A percentile compares a stretch with the other conserved stretches of the same genome.
Evolutionary conservation across 1,140 invertebrate genomes (phyloP).

Genomic region (Aphelinus atriplicis): DNA sequence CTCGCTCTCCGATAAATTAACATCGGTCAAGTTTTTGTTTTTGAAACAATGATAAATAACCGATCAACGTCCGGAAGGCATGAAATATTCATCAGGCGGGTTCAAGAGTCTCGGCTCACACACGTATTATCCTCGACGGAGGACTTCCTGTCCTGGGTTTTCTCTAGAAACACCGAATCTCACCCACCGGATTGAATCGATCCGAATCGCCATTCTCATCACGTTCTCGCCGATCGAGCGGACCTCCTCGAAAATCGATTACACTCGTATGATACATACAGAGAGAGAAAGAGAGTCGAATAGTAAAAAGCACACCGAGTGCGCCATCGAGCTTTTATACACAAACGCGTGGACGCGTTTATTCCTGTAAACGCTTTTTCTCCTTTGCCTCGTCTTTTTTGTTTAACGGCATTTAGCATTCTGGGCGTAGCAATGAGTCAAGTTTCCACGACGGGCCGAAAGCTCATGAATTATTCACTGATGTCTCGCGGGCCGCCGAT

Average conservation of each 20-base stretch:
- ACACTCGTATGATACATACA: background rate
- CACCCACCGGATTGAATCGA: too few species aligned
- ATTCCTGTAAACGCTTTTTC: background rate
- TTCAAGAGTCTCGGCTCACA: too few species aligned
- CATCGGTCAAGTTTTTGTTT: too few species aligned
- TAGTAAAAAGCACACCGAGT: background rate
- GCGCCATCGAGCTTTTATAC: background rate
- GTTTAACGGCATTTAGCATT: conserved; percentile 20
- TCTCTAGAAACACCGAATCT: too few species aligned
- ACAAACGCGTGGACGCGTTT: background rate
- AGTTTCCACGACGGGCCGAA: conserved; percentile 17
- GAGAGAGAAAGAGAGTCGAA: background rate
- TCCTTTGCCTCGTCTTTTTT: background rate
- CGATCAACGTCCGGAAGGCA: too few species aligned
- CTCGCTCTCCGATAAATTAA: too few species aligned
- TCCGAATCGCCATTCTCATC: background rate
- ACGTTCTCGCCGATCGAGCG: background rate
- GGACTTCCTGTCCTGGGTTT: too few species aligned
- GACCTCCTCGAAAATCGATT: conserved; percentile 14
- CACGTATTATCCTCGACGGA: too few species aligned
- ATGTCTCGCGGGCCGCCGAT: background rate
- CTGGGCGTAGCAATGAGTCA: conserved; percentile 17
- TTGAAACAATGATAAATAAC: too few species aligned
- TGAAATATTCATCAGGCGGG: too few species aligned
- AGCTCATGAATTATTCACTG: conserved; percentile 36